A percentile compares a stretch with the other conserved stretches of the same genome.
Evolutionary conservation across 35 echinoderm and acorn worm genomes (phyloP).

Genomic region (Ophioderma brevispina): DNA sequence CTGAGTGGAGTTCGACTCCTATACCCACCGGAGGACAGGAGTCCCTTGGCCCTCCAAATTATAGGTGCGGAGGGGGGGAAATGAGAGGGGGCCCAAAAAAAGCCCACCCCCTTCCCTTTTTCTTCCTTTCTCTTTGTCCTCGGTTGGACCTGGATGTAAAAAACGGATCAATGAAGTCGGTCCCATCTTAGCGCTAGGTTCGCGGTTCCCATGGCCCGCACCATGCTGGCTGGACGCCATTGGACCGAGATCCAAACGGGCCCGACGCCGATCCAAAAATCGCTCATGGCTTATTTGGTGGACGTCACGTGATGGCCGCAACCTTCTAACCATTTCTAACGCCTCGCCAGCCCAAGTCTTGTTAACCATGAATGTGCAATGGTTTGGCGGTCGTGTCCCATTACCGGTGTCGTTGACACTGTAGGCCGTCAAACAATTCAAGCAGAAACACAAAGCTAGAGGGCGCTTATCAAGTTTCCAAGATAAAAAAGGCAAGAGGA

Average conservation of each 20-base stretch:
- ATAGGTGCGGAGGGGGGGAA: background rate
- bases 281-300: slow-evolving; percentile 88
- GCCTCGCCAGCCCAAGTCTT: slow-evolving; percentile 77
- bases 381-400: slow-evolving; percentile 89
- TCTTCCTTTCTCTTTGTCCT: no score
- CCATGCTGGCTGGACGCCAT: slow-evolving; percentile 85
- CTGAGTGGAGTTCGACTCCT: slow-evolving; percentile 70
- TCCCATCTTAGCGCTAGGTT: slow-evolving; percentile 55
- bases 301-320: slow-evolving; percentile 54
- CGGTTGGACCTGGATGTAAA: background rate
- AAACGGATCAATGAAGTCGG: background rate
- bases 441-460: background rate
- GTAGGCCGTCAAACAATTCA: background rate
- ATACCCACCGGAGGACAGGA: slow-evolving; percentile 51
- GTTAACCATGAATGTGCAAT: slow-evolving; percentile 87
- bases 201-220: slow-evolving; percentile 65
- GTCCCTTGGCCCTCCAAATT: slow-evolving; percentile 18
- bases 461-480: no score
- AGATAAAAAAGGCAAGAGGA: no score
- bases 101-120: no score
- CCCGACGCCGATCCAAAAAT: slow-evolving; percentile 86
- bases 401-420: slow-evolving; percentile 60
- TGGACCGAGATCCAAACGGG: slow-evolving; percentile 86
- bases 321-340: slow-evolving; percentile 84
- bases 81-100: no score